Percentiles rank a stretch among this genome's conserved stretches.
These are phyloP conservation scores for Gastracanthus pulcherrimus DNA, from an alignment of 2,888 invertebrate genomes.

Conservation along the genomic window DNA sequence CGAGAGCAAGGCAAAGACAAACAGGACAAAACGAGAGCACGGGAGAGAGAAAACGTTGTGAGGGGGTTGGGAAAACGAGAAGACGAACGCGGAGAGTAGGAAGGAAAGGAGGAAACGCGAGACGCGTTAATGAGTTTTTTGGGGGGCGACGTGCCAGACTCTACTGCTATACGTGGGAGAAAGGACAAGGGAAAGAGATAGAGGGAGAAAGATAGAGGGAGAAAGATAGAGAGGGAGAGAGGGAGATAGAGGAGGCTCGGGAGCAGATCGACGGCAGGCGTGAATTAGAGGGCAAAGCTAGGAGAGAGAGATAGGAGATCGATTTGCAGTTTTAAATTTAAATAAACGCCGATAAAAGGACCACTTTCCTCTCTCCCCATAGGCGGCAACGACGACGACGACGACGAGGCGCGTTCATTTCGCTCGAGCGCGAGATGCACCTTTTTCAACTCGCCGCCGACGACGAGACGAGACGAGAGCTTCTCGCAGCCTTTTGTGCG, in stretches of 20 bases:
- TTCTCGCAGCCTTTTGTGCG: conserved; percentile 16
- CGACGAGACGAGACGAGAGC: neutral
- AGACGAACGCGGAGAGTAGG: conserved; percentile 32
- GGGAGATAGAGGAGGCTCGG: neutral
- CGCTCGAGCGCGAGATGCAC: neutral
- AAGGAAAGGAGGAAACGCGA: conserved; percentile 55
- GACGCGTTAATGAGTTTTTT: conserved; percentile 77
- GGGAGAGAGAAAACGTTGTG: conserved; percentile 33
- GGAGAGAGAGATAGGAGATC: conserved; percentile 65
- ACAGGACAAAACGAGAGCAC: neutral
- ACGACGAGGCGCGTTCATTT: conserved; percentile 26
- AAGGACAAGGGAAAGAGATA: neutral
- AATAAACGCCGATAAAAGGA: conserved; percentile 70
- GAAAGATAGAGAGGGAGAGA: no score
- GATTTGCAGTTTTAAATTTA: conserved; percentile 75
- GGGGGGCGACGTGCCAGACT: conserved; percentile 71
- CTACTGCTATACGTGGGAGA: no score
- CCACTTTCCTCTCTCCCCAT: conserved; percentile 12
- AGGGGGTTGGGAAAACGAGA: conserved; percentile 4
- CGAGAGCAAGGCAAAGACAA: neutral
- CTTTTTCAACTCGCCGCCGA: neutral
- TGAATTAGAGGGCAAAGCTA: conserved; percentile 67
- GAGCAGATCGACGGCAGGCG: conserved; percentile 69
- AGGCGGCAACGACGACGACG: neutral
- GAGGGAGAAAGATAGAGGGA: neutral